phyloP scores from a whole-genome alignment of 2,888 invertebrate genomes.

The Apamea anceps region DNA sequence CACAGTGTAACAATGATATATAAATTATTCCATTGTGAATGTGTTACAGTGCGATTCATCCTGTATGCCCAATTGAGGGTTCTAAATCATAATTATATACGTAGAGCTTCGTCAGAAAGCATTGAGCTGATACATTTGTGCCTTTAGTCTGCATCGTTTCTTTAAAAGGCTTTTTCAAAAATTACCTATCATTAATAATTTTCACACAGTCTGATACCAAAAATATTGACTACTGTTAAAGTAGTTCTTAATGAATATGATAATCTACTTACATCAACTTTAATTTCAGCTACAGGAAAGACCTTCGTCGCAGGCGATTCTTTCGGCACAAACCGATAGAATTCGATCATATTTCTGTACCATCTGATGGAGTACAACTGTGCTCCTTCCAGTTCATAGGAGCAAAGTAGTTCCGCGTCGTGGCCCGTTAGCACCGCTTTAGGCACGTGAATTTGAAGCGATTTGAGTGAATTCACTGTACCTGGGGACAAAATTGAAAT shows the following conservation, averaged over 20 bases:
- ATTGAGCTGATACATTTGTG: background rate
- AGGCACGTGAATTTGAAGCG: slow-evolving; percentile 89
- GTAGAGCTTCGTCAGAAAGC: background rate
- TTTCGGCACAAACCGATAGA: slow-evolving; percentile 94
- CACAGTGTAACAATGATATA: no score
- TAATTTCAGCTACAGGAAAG: slow-evolving; percentile 92
- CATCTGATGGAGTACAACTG: slow-evolving; percentile 94
- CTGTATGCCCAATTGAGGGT: no score
- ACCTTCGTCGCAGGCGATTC: slow-evolving; percentile 93
- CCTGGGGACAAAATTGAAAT: slow-evolving; percentile 75
- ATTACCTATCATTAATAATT: background rate
- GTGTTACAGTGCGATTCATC: no score
- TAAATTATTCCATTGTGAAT: no score
- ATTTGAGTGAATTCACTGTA: slow-evolving; percentile 84
- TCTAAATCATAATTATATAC: no score
- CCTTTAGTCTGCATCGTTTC: no score
- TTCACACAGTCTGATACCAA: background rate
- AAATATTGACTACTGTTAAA: background rate
- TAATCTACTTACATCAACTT: slow-evolving; percentile 92
- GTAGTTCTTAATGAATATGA: no score
- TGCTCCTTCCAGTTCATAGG: slow-evolving; percentile 91
- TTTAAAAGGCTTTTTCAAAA: background rate
- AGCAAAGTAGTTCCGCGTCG: slow-evolving; percentile 88
- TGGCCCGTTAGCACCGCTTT: slow-evolving; percentile 89
- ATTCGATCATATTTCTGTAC: slow-evolving; percentile 94